phyloP scores from a whole-genome alignment of 2,797 vertebrate species.

The Clarias fuscus region DNA sequence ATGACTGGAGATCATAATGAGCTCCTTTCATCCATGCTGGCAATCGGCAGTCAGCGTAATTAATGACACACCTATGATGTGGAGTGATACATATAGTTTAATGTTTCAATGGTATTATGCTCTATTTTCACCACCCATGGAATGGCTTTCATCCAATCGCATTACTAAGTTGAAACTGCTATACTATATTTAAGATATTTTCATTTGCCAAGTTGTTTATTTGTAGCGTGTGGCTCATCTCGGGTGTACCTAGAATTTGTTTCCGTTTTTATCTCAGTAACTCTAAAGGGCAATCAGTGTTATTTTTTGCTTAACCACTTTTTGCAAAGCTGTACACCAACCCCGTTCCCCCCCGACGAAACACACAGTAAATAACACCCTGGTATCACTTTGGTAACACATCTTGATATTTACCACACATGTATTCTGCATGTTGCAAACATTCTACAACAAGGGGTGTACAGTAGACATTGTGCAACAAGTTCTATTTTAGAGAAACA shows the following conservation, averaged over 20 bases:
- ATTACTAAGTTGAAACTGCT: too few species aligned
- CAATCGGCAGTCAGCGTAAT: too few species aligned
- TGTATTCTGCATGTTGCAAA: neutral
- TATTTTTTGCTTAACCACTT: neutral
- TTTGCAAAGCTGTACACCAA: neutral
- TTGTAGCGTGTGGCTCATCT: neutral
- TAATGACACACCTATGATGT: too few species aligned
- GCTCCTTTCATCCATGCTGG: too few species aligned
- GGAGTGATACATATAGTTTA: too few species aligned
- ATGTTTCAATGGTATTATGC: too few species aligned
- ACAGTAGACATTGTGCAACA: neutral
- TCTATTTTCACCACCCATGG: too few species aligned
- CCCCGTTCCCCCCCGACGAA: too few species aligned
- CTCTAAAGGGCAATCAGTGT: neutral
- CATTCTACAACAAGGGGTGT: neutral
- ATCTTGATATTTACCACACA: neutral
- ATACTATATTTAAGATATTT: neutral
- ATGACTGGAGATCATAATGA: too few species aligned
- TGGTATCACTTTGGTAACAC: neutral
- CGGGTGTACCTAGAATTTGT: neutral
- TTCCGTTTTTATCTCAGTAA: neutral
- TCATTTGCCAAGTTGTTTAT: neutral
- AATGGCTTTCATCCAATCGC: too few species aligned
- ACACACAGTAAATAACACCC: neutral
- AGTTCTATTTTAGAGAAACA: neutral